phyloP scores from a whole-genome alignment of 2,888 invertebrate species.

The Acrobasis repandana region DNA sequence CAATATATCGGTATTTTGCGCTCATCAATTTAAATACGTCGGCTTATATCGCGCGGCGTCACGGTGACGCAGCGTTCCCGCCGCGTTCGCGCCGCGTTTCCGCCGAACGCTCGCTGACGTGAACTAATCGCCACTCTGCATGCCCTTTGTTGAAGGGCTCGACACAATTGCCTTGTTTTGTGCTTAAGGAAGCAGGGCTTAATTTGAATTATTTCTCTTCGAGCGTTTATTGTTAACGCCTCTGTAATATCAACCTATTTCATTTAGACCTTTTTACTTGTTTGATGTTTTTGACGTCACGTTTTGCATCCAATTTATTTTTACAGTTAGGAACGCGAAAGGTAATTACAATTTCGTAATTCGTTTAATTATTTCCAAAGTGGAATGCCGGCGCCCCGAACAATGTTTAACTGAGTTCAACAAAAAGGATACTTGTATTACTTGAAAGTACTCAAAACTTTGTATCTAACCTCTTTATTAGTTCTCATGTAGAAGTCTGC shows the following conservation, averaged over 20 bases:
- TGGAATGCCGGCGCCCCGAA: no score
- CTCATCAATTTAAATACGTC: slow-evolving; percentile 54
- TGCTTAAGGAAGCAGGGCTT: slow-evolving; percentile 57
- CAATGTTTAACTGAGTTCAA: no score
- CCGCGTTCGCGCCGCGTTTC: slow-evolving; percentile 32
- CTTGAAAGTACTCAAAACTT: no score
- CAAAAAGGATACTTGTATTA: no score
- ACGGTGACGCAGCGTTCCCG: slow-evolving; percentile 55
- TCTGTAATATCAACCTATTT: slow-evolving; percentile 17
- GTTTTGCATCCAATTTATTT: neutral
- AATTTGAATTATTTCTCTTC: slow-evolving; percentile 60
- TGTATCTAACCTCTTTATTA: no score
- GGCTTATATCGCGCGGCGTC: slow-evolving; percentile 53
- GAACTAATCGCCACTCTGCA: slow-evolving; percentile 66
- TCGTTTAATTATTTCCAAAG: no score
- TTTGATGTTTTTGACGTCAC: slow-evolving; percentile 4
- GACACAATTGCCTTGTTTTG: slow-evolving; percentile 58
- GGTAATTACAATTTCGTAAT: neutral
- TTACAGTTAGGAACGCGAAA: neutral
- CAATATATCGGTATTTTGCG: slow-evolving; percentile 64
- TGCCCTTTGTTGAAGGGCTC: slow-evolving; percentile 43
- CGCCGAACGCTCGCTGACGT: slow-evolving; percentile 44
- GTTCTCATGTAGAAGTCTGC: no score
- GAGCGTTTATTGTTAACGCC: slow-evolving; percentile 41
- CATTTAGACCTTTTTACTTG: slow-evolving; percentile 11